These are phyloP conservation scores for Melieria picta DNA, from an alignment of 2,888 invertebrate species.

Conservation along the genomic window DNA sequence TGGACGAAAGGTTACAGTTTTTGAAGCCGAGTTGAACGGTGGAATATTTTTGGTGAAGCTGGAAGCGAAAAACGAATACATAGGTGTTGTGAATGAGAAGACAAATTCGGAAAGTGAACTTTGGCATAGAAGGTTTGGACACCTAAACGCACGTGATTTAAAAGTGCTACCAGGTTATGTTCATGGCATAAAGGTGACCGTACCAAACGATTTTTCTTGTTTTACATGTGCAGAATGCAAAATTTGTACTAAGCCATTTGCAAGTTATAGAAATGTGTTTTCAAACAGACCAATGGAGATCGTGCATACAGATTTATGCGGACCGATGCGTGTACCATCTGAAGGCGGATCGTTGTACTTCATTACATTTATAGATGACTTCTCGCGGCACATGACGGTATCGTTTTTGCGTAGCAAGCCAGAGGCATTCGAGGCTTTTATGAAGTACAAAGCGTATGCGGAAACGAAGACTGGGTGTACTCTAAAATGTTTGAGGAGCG, in stretches of 20 bases:
- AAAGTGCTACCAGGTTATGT: constrained; percentile 21
- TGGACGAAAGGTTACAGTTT: constrained; percentile 17
- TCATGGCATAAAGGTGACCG: constrained; percentile 14
- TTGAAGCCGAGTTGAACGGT: constrained; percentile 20
- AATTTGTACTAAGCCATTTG: constrained; percentile 20
- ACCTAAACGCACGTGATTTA: constrained; percentile 31
- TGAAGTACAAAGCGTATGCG: constrained; percentile 17
- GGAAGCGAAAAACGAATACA: constrained; percentile 6
- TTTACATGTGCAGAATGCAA: not conserved
- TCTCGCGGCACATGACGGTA: constrained; percentile 9
- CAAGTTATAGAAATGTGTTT: constrained; percentile 2
- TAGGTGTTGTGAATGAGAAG: constrained; percentile 3
- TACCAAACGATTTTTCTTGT: constrained; percentile 17
- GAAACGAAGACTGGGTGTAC: constrained; percentile 26
- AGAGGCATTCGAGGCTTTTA: constrained; percentile 14
- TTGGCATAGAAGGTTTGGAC: constrained; percentile 38
- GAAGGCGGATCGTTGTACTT: constrained; percentile 30
- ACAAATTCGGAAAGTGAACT: constrained; percentile 11
- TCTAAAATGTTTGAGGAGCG: constrained; percentile 32
- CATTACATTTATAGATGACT: constrained; percentile 35
- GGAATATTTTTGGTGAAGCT: constrained; percentile 27
- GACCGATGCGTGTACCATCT: constrained; percentile 27
- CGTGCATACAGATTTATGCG: constrained; percentile 37
- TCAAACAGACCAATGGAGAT: constrained; percentile 18
- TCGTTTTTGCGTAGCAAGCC: constrained; percentile 36